Evolutionary conservation across 1,140 invertebrate genomes (phyloP).

Genomic region (Brachionus angularis): DNA sequence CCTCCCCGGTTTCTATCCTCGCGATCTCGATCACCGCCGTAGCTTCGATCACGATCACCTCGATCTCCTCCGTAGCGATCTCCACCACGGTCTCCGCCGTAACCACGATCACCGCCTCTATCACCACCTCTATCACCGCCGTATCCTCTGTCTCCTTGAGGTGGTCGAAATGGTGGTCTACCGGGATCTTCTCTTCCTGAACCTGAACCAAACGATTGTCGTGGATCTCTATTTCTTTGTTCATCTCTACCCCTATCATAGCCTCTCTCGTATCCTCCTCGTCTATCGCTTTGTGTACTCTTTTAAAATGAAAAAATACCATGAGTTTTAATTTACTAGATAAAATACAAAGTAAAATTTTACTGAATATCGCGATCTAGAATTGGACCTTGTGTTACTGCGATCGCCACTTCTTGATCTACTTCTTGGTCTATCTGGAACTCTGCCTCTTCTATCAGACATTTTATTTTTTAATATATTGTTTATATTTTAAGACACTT

Average conservation of each 20-base stretch:
- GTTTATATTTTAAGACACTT: too few species aligned
- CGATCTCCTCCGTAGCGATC: not conserved
- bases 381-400: not conserved
- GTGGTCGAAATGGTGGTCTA: not conserved
- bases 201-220: not conserved
- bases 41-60: not conserved
- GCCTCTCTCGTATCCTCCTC: not conserved
- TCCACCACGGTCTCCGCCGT: not conserved
- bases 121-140: not conserved
- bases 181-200: not conserved
- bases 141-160: not conserved
- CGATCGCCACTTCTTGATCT: not conserved
- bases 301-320: too few species aligned
- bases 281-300: not conserved
- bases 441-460: not conserved
- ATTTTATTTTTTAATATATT: too few species aligned
- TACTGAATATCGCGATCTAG: not conserved
- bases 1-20: not conserved
- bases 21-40: not conserved
- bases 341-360: too few species aligned
- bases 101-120: not conserved
- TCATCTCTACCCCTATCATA: not conserved
- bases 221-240: not conserved
- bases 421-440: not conserved
- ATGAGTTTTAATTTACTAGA: too few species aligned